phyloP scores from a whole-genome alignment of 2,888 invertebrate genomes.

The Andrena minutula region DNA sequence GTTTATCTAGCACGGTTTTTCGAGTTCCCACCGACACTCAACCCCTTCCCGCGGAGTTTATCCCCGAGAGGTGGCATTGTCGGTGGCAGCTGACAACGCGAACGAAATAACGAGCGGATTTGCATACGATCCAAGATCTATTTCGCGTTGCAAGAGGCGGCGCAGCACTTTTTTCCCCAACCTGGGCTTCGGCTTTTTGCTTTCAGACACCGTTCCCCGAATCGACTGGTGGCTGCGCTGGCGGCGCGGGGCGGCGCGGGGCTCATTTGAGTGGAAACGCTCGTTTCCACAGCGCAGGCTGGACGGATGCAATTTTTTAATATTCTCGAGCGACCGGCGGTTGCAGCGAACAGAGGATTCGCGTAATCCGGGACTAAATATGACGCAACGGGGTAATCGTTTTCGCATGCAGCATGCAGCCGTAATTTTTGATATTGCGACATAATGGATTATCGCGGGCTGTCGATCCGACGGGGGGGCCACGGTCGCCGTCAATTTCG shows the following conservation, averaged over 20 bases:
- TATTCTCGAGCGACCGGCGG: conserved; percentile 15
- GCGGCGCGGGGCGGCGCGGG: background rate
- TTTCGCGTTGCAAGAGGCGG: conserved; percentile 33
- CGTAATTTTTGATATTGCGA: conserved; percentile 38
- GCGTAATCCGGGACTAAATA: conserved; percentile 16
- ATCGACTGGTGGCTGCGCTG: conserved; percentile 5
- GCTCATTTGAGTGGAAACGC: conserved; percentile 49
- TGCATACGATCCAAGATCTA: conserved; percentile 60
- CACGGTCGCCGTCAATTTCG: conserved; percentile 31
- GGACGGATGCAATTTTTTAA: conserved; percentile 42
- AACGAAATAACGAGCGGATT: conserved; percentile 51
- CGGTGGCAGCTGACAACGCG: conserved; percentile 65
- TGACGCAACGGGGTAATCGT: conserved; percentile 20
- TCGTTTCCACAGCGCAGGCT: conserved; percentile 13
- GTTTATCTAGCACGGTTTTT: background rate
- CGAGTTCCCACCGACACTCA: conserved; percentile 1
- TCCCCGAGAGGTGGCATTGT: conserved; percentile 48
- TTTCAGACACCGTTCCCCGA: conserved; percentile 33
- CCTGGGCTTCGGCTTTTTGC: background rate
- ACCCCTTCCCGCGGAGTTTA: background rate
- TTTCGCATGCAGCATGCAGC: background rate
- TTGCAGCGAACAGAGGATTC: background rate
- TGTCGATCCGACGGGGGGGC: conserved; percentile 28
- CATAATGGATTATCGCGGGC: conserved; percentile 50
- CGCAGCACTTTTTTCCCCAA: background rate